Evolutionary conservation across 2,888 invertebrate species (phyloP).

Genomic region (Hipparchia semele): DNA sequence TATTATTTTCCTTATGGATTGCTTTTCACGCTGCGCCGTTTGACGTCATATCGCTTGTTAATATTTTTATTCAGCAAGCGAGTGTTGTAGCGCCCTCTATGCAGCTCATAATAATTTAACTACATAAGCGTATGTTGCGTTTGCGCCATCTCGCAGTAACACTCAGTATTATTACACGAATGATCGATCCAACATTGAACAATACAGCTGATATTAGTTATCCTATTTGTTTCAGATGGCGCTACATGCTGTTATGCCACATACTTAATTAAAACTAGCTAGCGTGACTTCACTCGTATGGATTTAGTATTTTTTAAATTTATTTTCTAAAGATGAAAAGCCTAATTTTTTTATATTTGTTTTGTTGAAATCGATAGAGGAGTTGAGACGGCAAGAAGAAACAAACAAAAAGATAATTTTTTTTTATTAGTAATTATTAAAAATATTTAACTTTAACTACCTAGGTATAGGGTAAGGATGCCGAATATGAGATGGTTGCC

Average conservation of each 20-base stretch:
- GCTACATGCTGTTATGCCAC: neutral
- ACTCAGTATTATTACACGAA: neutral
- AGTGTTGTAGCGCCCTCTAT: conserved; percentile 1
- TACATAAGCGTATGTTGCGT: neutral
- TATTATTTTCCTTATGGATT: neutral
- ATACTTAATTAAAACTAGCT: too few species aligned
- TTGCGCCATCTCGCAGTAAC: neutral
- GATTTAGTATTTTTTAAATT: neutral
- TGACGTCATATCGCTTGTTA: too few species aligned
- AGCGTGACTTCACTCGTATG: neutral
- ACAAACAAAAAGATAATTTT: too few species aligned
- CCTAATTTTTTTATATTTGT: neutral
- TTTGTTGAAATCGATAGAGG: neutral
- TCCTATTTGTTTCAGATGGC: neutral
- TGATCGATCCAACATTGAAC: neutral
- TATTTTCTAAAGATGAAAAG: neutral
- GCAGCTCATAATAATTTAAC: neutral
- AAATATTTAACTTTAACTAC: too few species aligned
- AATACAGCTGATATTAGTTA: neutral
- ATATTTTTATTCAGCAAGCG: too few species aligned
- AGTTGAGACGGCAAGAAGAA: too few species aligned
- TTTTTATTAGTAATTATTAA: too few species aligned
- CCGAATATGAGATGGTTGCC: too few species aligned
- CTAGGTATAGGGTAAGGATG: too few species aligned
- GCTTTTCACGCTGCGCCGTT: neutral